Base-by-base conservation (phyloP, 1,140 invertebrate species). In the Hyposmocoma kahamanoa region DNA sequence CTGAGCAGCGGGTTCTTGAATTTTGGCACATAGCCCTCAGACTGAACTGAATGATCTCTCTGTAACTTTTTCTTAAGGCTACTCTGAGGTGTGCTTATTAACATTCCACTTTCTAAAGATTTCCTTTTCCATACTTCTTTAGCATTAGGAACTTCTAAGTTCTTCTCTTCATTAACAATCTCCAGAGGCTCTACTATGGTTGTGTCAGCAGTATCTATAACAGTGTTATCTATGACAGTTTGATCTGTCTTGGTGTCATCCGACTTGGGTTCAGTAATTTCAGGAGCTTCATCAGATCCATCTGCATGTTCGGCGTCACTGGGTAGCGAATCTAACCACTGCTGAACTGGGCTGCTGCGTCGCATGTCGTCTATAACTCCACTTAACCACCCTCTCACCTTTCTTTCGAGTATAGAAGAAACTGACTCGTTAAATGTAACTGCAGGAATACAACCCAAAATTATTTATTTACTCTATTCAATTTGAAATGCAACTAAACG, bases 291-390 rank as follows among this genome's bases (percentile, higher is more conserved):
- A 6, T 5, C 5, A 6, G 24, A 26, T 26, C 11, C 24, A 26
- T 6, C 24, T 26, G 24, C 5, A 1, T 36, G 32, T 13, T 67
- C 59, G 18, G 22, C 34, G 17, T 62, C 61, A 22, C 64, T 21
- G 21, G 85, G 86, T 4, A 84, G 58, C 2, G 86, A 87, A 58
- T 87, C 84, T 34, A 87, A 59, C 86, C 86, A 87, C 53, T 86
- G 82, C 50, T 87, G 84, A 10, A 87, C 82, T 48, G 86, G 86
- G 50, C 84, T 87, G 50, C 81, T 85, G 13, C 86, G 82, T 38
- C 86, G 55, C 86, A 87, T 87, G 46, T 87, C 84, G 67, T 84
- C 77, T 42, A 87, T 74, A 1, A 87, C 77, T 21, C 81, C 82
- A 59, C 70, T 75, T 10, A 87, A 61, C 86, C 83, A 87, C 47